A percentile compares a stretch with the other conserved stretches of the same genome.
phyloP scores from a whole-genome alignment of 2,797 vertebrate genomes.

The Champsocephalus esox region DNA sequence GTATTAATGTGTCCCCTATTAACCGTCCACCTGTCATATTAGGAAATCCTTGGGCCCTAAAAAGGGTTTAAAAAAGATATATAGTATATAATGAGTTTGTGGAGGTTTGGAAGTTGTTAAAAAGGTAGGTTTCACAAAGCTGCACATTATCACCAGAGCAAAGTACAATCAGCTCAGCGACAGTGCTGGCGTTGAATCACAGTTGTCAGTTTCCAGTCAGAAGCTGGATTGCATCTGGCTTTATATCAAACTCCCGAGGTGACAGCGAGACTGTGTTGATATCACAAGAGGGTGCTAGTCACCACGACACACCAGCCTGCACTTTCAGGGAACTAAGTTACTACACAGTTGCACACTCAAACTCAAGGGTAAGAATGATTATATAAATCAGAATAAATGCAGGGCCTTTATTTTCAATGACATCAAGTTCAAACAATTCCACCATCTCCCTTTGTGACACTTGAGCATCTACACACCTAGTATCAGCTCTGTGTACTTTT shows the following conservation, averaged over 20 bases:
- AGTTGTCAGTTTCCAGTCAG: constrained; percentile 57
- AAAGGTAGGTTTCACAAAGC: background rate
- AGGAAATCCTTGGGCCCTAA: too few relatives aligned
- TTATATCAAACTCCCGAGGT: constrained; percentile 53
- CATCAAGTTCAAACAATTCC: background rate
- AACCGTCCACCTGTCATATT: too few relatives aligned
- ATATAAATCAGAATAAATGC: background rate
- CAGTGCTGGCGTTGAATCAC: constrained; percentile 39
- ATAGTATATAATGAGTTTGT: background rate
- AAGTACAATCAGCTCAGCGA: constrained; percentile 35
- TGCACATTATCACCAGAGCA: constrained; percentile 49
- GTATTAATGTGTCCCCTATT: too few relatives aligned
- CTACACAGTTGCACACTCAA: constrained; percentile 6
- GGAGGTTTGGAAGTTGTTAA: background rate
- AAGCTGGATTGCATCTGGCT: constrained; percentile 45
- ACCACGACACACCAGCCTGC: background rate
- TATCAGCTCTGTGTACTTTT: background rate
- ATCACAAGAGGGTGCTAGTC: constrained; percentile 68
- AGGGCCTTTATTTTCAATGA: background rate
- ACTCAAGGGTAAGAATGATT: background rate
- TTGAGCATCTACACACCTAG: background rate
- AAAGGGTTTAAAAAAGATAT: too few relatives aligned
- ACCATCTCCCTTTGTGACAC: background rate
- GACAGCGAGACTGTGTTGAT: constrained; percentile 52
- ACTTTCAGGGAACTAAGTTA: background rate